Percentiles rank a stretch among this genome's conserved stretches.
Evolutionary conservation across 2,888 invertebrate genomes (phyloP).

Genomic region (Drosophila quinaria): DNA sequence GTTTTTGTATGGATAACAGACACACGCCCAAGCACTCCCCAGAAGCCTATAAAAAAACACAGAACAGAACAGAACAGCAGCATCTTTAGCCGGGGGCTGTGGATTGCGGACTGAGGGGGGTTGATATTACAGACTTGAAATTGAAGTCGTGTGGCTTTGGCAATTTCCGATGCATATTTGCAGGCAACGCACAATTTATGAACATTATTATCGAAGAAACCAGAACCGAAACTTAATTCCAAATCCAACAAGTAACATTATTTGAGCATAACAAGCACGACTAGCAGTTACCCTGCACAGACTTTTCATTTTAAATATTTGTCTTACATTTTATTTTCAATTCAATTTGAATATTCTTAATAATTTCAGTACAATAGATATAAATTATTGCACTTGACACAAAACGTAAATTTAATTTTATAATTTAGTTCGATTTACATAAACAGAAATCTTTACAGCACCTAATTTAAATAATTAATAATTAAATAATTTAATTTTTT

Average conservation of each 20-base stretch:
- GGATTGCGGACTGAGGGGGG: background rate
- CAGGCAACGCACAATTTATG: slow-evolving; percentile 72
- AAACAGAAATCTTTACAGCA: too few species aligned
- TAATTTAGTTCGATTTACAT: too few species aligned
- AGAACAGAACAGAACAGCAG: slow-evolving; percentile 10
- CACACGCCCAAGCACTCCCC: slow-evolving; percentile 64
- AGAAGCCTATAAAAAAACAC: slow-evolving; percentile 63
- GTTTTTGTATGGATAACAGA: slow-evolving; percentile 34
- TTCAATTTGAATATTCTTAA: too few species aligned
- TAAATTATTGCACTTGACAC: background rate
- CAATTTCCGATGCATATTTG: slow-evolving; percentile 78
- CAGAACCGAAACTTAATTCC: slow-evolving; percentile 31
- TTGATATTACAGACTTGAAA: slow-evolving; percentile 33
- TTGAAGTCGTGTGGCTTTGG: slow-evolving; percentile 69
- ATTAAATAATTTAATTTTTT: too few species aligned
- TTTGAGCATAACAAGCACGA: background rate
- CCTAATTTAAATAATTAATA: too few species aligned
- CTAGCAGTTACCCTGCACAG: slow-evolving; percentile 9
- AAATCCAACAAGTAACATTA: slow-evolving; percentile 25
- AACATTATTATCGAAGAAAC: slow-evolving; percentile 62
- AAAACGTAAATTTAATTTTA: too few species aligned
- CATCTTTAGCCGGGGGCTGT: slow-evolving; percentile 26
- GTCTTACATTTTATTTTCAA: too few species aligned
- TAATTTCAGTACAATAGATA: too few species aligned
- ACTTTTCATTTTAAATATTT: background rate